A percentile compares a stretch with the other conserved stretches of the same genome.
These are phyloP conservation scores for Tragelaphus imberbis DNA, from an alignment of 2,113 vertebrate species.

Conservation along the genomic window DNA sequence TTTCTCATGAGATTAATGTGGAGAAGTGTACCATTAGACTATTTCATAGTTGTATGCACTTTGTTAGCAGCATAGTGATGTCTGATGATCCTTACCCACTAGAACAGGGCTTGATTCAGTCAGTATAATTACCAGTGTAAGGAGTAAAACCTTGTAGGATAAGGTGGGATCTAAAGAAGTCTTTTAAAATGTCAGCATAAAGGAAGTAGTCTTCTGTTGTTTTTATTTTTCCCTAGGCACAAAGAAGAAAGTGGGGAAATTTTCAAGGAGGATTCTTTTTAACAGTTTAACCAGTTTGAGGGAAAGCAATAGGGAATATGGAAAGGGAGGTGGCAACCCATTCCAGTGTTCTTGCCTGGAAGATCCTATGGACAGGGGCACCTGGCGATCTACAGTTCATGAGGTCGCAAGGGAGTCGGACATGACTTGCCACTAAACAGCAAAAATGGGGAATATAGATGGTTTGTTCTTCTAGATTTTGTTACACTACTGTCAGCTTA, in stretches of 20 bases:
- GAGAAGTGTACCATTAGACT: background rate
- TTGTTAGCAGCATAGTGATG: background rate
- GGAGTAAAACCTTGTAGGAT: background rate
- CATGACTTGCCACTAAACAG: background rate
- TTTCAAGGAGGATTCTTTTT: background rate
- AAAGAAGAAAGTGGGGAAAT: background rate
- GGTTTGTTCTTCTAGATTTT: conserved; percentile 9
- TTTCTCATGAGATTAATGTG: background rate
- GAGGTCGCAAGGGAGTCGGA: background rate
- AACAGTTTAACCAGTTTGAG: background rate
- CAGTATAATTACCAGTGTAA: background rate
- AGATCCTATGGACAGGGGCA: background rate
- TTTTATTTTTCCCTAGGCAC: background rate
- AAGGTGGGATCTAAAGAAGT: background rate
- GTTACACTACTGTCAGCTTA: background rate
- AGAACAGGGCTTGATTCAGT: background rate
- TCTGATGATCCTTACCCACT: background rate
- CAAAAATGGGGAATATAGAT: background rate
- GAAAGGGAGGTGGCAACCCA: background rate
- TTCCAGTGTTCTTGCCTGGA: background rate
- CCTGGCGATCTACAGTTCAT: background rate
- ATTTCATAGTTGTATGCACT: background rate
- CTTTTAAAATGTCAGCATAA: background rate
- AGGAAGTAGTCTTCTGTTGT: background rate
- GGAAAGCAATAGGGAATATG: background rate